Base-by-base conservation (phyloP, 2,797 vertebrate species). In the Simalia tracyae region DNA sequence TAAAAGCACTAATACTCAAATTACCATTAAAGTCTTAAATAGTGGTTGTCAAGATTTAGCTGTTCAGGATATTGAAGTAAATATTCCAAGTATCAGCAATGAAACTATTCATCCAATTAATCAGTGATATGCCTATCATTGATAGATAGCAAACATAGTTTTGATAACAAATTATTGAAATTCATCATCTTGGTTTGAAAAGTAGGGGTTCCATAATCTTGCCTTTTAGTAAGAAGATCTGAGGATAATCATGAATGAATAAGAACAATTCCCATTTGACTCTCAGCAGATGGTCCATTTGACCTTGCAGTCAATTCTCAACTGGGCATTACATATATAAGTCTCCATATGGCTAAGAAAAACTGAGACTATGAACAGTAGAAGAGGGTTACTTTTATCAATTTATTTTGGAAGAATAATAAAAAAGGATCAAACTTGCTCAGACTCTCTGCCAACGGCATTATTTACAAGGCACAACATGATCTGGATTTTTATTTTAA, bases 241-340 rank as follows among this genome's bases (percentile, higher is more conserved):
- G 68, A 56, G 91, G 88, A 85, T 64, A 92, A 90, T 28, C 60
- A 61, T 1, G 0, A 24, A 3, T 76, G 91, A 89, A 26, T 19
- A 56, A 24, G 89, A 24, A 93, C 50, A 22, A 2, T 84, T 19
- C 76, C 86, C n/a, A 63, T 12, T 90, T 0, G 91, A 50, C 14
- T 46, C 89, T 61, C 63, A 15, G 94, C 95, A 95, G 95, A 93
- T 61, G 95, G 95, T 88, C 96, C 95, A 93, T 92, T 94, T 94
- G 96, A 95, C 96, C 94, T 36, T n/a, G 46, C 87, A 57, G 93
- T 89, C 91, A 90, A 61, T 89, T 0, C 87, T n/a, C 88, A 76
- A 90, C 91, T 84, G 46, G 28, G 85, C 87, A 10, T 42, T 19
- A 88, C 89, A 61, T 9, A 46, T 68, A 12, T 42, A 5, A 36